Evolutionary conservation across 2,113 vertebrate genomes (phyloP).

Genomic region (Pheucticus melanocephalus): DNA sequence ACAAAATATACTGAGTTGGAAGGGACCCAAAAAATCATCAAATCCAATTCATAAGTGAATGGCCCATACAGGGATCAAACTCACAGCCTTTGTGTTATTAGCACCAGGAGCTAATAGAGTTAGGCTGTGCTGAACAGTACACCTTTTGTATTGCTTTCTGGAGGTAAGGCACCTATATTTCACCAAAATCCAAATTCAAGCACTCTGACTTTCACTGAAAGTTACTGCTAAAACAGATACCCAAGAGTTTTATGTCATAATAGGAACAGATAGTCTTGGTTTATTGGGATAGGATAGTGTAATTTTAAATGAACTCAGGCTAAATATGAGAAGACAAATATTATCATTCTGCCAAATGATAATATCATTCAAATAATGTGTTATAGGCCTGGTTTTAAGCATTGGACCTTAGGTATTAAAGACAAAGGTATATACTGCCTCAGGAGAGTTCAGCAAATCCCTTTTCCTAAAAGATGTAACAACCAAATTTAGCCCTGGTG

Average conservation of each 20-base stretch:
- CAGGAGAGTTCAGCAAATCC: background rate
- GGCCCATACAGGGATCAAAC: background rate
- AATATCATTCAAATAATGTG: background rate
- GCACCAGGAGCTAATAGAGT: background rate
- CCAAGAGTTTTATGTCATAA: background rate
- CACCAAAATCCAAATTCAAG: background rate
- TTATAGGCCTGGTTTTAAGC: background rate
- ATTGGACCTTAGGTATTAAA: background rate
- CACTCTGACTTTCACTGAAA: background rate
- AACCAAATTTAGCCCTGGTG: background rate
- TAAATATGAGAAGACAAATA: conserved; percentile 31
- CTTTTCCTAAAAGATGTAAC: background rate
- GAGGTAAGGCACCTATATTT: background rate
- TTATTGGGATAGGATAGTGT: background rate
- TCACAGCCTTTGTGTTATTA: background rate
- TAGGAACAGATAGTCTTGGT: background rate
- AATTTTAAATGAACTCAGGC: conserved; percentile 3
- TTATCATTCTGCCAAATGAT: background rate
- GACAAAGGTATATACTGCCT: background rate
- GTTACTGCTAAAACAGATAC: background rate
- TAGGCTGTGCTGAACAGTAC: background rate
- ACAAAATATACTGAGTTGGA: background rate
- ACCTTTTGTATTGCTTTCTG: background rate
- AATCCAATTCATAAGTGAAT: background rate
- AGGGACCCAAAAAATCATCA: background rate